phyloP scores from a whole-genome alignment of 2,888 invertebrate genomes.

The Cosmia pyralina region DNA sequence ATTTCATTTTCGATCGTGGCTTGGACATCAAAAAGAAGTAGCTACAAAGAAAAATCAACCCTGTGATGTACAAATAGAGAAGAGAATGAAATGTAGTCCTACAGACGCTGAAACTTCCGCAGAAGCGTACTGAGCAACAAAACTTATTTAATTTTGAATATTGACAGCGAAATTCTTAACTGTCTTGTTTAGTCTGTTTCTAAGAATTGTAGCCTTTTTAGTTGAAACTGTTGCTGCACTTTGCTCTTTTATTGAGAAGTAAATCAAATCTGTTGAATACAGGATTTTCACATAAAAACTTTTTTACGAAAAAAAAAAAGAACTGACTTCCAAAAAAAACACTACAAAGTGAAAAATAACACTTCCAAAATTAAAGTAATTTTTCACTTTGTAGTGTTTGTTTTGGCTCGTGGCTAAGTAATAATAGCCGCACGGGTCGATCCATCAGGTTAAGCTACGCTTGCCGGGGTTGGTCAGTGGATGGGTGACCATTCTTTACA shows the following conservation, averaged over 20 bases:
- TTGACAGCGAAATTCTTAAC: conserved; percentile 44
- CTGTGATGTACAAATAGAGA: neutral
- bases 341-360: too few species aligned
- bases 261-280: neutral
- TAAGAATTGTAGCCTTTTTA: conserved; percentile 3
- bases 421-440: too few species aligned
- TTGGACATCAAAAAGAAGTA: conserved; percentile 48
- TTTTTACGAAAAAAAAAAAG: too few species aligned
- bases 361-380: too few species aligned
- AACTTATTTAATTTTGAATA: conserved; percentile 57
- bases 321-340: too few species aligned
- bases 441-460: too few species aligned
- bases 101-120: conserved; percentile 14
- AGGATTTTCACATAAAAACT: neutral
- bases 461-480: too few species aligned
- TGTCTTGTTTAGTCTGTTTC: conserved; percentile 18
- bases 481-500: too few species aligned
- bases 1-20: conserved; percentile 50
- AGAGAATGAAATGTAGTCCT: neutral
- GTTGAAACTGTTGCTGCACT: conserved; percentile 2
- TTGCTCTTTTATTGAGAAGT: neutral
- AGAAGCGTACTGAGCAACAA: conserved; percentile 22
- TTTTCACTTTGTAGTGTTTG: too few species aligned
- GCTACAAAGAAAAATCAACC: conserved; percentile 23
- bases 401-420: too few species aligned